Evolutionary conservation across 2,797 vertebrate species (phyloP), one percentile per base, ranked within the genome.

Genomic region (Lithobates sylvaticus): DNA sequence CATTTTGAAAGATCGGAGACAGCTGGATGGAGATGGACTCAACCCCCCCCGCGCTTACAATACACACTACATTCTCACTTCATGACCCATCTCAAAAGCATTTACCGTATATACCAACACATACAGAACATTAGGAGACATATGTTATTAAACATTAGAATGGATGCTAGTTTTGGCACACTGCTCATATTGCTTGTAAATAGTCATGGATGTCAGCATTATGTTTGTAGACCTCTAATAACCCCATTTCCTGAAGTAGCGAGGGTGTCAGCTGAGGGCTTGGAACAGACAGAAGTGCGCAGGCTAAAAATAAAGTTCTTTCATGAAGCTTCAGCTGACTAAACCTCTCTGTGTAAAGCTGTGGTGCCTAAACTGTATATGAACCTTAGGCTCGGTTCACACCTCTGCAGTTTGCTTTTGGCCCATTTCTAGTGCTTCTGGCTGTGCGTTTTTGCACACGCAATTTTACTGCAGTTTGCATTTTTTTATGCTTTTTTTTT

Each of bases 301-400:
- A 68, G 61, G 54, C 84, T 78, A 85, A 79, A 85, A 80, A 67
- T 85, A 85, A 85, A 74, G 21, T 29, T 21, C 13, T 50, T 16
- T 5, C 1, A 7, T 34, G 72, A 76, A 42, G 65, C 76, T 34
- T 69, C 71, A 75, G 70, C 76, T 78, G 68, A 10, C n/a, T 5
- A 3, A 54, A 67, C 0, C 42, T 54, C 61, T 68, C 54, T 36
- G 42, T 80, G 10, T 64, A 34, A 65, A 34, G 15, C 29, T 50
- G 34, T 36, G 42, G 12, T 12, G 4, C 15, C 47, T 61, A 27
- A 15, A 61, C 34, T 16, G 23, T 23, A 44, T 29, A 47, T 47
- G 12, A 47, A 47, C 44, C 44, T 47, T 47, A 13, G 44, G 34
- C 34, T 7, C 5, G 0, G 34, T 36, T 36, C 34, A 36, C 34